phyloP scores from a whole-genome alignment of 2,888 invertebrate species.

The Drosophila anomelani region DNA sequence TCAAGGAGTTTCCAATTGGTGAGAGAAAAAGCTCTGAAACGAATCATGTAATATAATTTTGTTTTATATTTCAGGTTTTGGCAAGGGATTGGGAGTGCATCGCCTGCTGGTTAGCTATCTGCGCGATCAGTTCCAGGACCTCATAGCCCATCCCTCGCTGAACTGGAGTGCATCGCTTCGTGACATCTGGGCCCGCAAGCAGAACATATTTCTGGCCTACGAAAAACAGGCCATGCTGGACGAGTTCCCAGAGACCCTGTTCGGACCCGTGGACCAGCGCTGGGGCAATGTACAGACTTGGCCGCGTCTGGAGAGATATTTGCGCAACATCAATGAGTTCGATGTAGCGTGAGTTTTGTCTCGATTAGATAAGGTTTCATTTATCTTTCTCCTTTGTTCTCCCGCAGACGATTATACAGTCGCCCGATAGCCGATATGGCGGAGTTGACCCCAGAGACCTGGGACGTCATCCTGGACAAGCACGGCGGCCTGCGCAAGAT shows the following conservation, averaged over 20 bases:
- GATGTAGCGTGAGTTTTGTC: conserved; percentile 78
- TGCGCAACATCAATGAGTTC: conserved; percentile 82
- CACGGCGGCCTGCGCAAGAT: conserved; percentile 87
- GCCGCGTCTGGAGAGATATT: conserved; percentile 85
- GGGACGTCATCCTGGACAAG: conserved; percentile 86
- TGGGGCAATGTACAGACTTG: conserved; percentile 89
- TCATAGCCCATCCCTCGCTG: conserved; percentile 85
- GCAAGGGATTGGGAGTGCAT: conserved; percentile 85
- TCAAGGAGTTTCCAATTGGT: conserved; percentile 88
- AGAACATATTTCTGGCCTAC: conserved; percentile 86
- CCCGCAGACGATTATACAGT: conserved; percentile 75
- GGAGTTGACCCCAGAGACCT: conserved; percentile 88
- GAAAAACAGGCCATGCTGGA: conserved; percentile 84
- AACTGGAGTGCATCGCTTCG: conserved; percentile 85
- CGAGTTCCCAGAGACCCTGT: conserved; percentile 84
- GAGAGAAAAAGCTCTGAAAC: conserved; percentile 13
- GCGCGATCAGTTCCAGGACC: conserved; percentile 86
- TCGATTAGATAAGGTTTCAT: neutral
- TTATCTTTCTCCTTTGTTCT: conserved; percentile 85
- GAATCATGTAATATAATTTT: neutral
- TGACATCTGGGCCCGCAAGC: conserved; percentile 85
- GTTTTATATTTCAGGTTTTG: conserved; percentile 83
- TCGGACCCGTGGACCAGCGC: conserved; percentile 87
- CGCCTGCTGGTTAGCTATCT: conserved; percentile 86
- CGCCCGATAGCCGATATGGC: conserved; percentile 88